Conservation (phyloP, 2,888 invertebrate genomes). For the Acrobasis repandana region DNA sequence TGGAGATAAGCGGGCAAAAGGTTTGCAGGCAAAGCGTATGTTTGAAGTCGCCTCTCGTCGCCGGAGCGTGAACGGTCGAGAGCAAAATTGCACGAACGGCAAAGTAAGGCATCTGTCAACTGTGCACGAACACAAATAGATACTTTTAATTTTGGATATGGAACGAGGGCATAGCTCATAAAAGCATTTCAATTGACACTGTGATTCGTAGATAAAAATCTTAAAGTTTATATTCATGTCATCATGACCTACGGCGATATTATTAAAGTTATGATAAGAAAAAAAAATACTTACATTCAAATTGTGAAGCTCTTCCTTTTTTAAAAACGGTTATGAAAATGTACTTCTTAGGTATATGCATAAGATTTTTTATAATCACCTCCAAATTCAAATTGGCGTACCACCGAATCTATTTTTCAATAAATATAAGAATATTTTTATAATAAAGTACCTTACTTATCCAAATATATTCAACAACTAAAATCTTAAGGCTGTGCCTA, state of each 20-base stretch:
- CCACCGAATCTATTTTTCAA: too few relatives aligned
- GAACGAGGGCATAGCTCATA: constrained; percentile 48
- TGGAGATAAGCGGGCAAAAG: constrained; percentile 81
- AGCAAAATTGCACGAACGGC: constrained; percentile 72
- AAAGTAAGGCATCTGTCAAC: constrained; percentile 77
- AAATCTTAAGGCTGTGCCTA: constrained; percentile 36
- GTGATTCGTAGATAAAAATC: constrained; percentile 13
- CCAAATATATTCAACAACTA: not conserved
- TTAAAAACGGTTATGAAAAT: too few relatives aligned
- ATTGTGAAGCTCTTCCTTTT: too few relatives aligned
- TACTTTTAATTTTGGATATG: constrained; percentile 81
- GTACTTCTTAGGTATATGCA: too few relatives aligned
- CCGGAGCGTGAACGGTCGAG: constrained; percentile 75
- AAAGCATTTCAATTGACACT: constrained; percentile 3
- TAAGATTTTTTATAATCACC: too few relatives aligned
- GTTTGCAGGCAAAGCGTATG: constrained; percentile 74
- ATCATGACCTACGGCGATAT: too few relatives aligned
- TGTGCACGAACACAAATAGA: constrained; percentile 67
- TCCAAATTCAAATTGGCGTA: too few relatives aligned
- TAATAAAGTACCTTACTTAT: too few relatives aligned
- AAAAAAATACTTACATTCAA: too few relatives aligned
- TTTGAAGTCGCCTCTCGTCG: constrained; percentile 81
- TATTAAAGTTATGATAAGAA: too few relatives aligned
- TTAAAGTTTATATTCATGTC: constrained; percentile 24
- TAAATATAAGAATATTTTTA: too few relatives aligned